phyloP scores from a whole-genome alignment of 2,888 invertebrate species.

The Diaprepes abbreviatus region DNA sequence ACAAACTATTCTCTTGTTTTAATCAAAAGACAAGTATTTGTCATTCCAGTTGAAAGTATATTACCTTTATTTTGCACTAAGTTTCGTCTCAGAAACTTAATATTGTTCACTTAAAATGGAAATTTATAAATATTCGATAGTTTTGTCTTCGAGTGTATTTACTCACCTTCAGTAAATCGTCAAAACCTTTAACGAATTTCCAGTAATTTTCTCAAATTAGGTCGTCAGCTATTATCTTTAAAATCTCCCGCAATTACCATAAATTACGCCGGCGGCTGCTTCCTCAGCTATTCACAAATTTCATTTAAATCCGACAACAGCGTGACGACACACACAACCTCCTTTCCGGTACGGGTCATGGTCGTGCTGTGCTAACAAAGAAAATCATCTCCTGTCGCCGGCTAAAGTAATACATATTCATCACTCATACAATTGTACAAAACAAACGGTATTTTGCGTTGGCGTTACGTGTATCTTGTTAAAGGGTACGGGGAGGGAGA shows the following conservation, averaged over 20 bases:
- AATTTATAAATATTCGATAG: too few relatives aligned
- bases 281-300: conserved; percentile 29
- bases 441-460: conserved; percentile 13
- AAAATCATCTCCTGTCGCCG: conserved; percentile 59
- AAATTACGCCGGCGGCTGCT: conserved; percentile 31
- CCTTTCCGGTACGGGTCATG: conserved; percentile 49
- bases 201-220: conserved; percentile 17
- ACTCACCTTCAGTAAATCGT: too few relatives aligned
- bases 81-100: too few relatives aligned
- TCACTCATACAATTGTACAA: conserved; percentile 11
- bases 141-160: too few relatives aligned
- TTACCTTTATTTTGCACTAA: too few relatives aligned
- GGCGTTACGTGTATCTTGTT: conserved; percentile 12
- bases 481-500: conserved; percentile 8
- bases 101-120: too few relatives aligned
- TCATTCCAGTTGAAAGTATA: too few relatives aligned
- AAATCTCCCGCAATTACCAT: conserved; percentile 32
- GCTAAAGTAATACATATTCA: conserved; percentile 11
- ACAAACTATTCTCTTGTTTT: too few relatives aligned
- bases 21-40: too few relatives aligned
- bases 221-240: conserved; percentile 22
- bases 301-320: conserved; percentile 30
- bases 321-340: conserved; percentile 27
- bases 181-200: conserved; percentile 6
- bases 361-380: conserved; percentile 57